Conservation (phyloP, 1,140 invertebrate genomes). For the Chelonus insularis region DNA sequence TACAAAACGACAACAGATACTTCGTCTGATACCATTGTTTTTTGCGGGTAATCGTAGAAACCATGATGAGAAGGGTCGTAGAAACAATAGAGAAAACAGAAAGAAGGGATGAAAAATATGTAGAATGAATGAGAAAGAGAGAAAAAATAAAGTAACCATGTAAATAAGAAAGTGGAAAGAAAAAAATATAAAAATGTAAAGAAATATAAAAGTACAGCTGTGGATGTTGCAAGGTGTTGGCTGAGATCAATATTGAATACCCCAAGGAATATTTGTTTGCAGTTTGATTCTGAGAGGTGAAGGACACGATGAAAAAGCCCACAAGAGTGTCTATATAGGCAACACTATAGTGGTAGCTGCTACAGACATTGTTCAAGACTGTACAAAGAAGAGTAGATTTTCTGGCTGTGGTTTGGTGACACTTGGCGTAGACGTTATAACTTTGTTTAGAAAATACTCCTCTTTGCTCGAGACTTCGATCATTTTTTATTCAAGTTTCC, state of each 20-base stretch:
- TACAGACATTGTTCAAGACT: neutral
- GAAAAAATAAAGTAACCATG: neutral
- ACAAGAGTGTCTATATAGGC: neutral
- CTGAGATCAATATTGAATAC: conserved; percentile 26
- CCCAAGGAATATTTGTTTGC: conserved; percentile 25
- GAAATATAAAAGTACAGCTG: too few species aligned
- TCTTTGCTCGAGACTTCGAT: too few species aligned
- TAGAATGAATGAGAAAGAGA: too few species aligned
- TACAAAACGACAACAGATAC: neutral
- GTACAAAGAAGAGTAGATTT: neutral
- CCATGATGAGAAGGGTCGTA: neutral
- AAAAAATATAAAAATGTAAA: too few species aligned
- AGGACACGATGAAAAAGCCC: neutral
- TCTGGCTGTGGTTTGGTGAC: neutral
- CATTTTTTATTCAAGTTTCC: too few species aligned
- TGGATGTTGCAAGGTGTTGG: neutral
- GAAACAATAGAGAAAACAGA: neutral
- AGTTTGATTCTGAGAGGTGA: neutral
- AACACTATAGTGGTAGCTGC: neutral
- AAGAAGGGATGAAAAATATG: neutral
- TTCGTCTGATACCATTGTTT: conserved; percentile 18
- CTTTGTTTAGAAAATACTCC: neutral
- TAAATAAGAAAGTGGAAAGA: too few species aligned
- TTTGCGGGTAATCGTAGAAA: conserved; percentile 23
- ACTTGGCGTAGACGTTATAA: neutral